These are phyloP conservation scores for Lycodopsis pacificus DNA, from an alignment of 2,797 vertebrate genomes.

Conservation along the genomic window DNA sequence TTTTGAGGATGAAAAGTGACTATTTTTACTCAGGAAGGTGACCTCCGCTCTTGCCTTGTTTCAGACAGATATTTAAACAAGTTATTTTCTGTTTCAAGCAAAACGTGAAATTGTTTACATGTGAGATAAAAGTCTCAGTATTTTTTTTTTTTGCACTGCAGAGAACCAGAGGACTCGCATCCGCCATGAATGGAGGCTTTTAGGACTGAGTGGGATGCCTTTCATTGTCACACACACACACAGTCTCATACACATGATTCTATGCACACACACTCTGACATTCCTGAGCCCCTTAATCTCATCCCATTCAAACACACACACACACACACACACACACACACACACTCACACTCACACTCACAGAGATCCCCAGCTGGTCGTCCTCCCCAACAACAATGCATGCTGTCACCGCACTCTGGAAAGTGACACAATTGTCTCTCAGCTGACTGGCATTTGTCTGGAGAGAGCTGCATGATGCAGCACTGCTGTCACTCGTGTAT, in stretches of 20 bases:
- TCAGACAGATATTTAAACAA: neutral
- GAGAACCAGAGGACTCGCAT: conserved; percentile 65
- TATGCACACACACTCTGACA: conserved; percentile 59
- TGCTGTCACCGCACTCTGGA: conserved; percentile 65
- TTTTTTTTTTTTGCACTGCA: neutral
- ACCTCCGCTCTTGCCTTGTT: neutral
- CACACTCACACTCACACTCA: neutral
- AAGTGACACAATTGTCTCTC: conserved; percentile 69
- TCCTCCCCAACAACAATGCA: conserved; percentile 67
- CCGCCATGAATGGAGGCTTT: conserved; percentile 76
- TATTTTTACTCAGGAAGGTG: neutral
- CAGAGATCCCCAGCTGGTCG: conserved; percentile 42
- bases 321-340: conserved; percentile 1
- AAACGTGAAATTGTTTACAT: neutral
- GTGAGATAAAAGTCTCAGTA: neutral
- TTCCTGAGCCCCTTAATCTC: conserved; percentile 61
- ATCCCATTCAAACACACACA: conserved; percentile 39
- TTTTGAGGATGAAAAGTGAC: neutral
- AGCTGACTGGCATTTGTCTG: conserved; percentile 69
- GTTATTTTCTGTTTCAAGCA: neutral
- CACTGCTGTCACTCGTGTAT: conserved; percentile 10
- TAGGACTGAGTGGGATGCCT: conserved; percentile 61
- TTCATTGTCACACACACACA: conserved; percentile 70
- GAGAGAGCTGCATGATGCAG: conserved; percentile 51
- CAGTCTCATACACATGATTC: conserved; percentile 45